These are phyloP conservation scores for Emys orbicularis DNA, from an alignment of 2,797 vertebrate species.

Conservation along the genomic window DNA sequence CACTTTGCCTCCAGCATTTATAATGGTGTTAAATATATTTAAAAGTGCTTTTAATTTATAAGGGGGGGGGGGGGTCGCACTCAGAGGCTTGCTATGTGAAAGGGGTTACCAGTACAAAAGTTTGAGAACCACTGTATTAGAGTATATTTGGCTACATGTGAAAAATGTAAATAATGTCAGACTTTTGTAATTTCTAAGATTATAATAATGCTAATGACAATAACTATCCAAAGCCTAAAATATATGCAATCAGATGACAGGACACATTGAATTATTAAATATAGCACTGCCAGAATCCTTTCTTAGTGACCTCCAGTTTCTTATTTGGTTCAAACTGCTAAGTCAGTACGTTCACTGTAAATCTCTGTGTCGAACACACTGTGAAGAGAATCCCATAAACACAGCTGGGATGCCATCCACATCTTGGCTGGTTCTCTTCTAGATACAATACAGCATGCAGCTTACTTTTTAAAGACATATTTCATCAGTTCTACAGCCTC, in stretches of 20 bases:
- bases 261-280: slow-evolving; percentile 36
- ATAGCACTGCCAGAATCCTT: not conserved
- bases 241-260: not conserved
- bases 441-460: not conserved
- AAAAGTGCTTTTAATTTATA: too few relatives aligned
- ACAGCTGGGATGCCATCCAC: not conserved
- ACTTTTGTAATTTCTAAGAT: slow-evolving; percentile 14
- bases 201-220: not conserved
- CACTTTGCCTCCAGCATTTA: too few relatives aligned
- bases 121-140: too few relatives aligned
- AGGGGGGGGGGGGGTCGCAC: too few relatives aligned
- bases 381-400: not conserved
- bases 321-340: slow-evolving; percentile 13
- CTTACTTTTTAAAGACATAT: slow-evolving; percentile 21
- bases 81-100: too few relatives aligned
- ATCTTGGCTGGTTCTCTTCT: slow-evolving; percentile 1
- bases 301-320: slow-evolving; percentile 21
- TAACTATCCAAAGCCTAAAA: not conserved
- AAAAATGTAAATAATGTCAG: not conserved
- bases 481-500: not conserved
- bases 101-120: too few relatives aligned
- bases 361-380: not conserved
- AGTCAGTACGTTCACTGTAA: slow-evolving; percentile 5
- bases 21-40: too few relatives aligned
- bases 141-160: too few relatives aligned